phyloP scores from a whole-genome alignment of 2,888 invertebrate genomes.

The Acleris cristana region DNA sequence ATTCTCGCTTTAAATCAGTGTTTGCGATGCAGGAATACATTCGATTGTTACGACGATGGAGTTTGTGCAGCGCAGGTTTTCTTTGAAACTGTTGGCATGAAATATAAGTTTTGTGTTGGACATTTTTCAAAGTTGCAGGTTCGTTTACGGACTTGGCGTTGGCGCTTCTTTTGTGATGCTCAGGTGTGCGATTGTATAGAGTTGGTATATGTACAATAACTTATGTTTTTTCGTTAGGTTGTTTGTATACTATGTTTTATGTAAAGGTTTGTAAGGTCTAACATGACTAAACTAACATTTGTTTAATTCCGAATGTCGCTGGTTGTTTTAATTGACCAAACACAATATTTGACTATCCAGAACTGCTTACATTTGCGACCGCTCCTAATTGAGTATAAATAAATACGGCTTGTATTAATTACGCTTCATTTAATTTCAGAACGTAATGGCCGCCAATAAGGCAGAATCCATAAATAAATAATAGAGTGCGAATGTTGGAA shows the following conservation, averaged over 20 bases:
- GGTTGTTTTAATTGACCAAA: background rate
- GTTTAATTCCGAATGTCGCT: background rate
- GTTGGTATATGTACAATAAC: background rate
- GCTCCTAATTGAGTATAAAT: conserved; percentile 26
- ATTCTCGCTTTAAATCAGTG: conserved; percentile 37
- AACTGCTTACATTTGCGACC: background rate
- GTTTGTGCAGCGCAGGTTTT: conserved; percentile 25
- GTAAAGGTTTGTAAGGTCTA: too few species aligned
- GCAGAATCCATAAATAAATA: conserved; percentile 11
- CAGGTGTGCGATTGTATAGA: background rate
- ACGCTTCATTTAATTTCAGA: conserved; percentile 19
- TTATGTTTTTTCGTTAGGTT: background rate
- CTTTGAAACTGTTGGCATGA: conserved; percentile 33
- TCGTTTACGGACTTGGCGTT: conserved; percentile 27
- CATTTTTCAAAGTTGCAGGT: conserved; percentile 28
- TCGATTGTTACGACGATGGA: conserved; percentile 30
- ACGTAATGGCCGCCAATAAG: conserved; percentile 6
- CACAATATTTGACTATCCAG: background rate
- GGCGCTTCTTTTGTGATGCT: conserved; percentile 18
- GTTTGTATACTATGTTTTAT: background rate
- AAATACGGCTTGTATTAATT: conserved; percentile 27
- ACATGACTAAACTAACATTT: background rate
- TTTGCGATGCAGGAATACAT: conserved; percentile 35
- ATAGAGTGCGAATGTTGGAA: conserved; percentile 9
- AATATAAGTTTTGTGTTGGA: conserved; percentile 35